Conservation (phyloP, 2,797 vertebrate genomes). For the Phrynocephalus guinanensis region DNA sequence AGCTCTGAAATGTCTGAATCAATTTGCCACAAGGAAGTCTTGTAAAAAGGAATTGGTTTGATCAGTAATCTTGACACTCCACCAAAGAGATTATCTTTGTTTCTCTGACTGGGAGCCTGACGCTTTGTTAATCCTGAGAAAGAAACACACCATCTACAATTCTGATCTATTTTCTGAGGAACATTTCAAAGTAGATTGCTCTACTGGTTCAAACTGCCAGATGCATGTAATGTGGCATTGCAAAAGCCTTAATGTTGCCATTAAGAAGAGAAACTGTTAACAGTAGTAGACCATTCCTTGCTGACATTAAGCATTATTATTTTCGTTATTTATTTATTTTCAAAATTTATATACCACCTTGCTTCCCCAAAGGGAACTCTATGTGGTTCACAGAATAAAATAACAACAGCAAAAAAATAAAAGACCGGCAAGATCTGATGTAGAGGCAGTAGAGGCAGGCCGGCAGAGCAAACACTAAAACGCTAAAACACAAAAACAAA, state of each 20-base stretch:
- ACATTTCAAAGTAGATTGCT: rapidly evolving
- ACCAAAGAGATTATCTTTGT: conserved; percentile 27
- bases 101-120: conserved; percentile 53
- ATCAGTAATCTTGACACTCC: conserved; percentile 51
- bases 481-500: too few species aligned
- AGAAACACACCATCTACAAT: neutral
- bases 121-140: neutral
- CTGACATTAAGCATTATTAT: neutral
- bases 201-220: neutral
- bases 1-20: neutral
- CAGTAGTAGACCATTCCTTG: neutral
- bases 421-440: too few species aligned
- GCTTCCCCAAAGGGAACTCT: too few species aligned
- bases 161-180: neutral
- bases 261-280: neutral
- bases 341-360: too few species aligned
- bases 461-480: too few species aligned
- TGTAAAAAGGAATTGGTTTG: conserved; percentile 51
- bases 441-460: too few species aligned
- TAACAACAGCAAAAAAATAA: too few species aligned
- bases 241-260: neutral
- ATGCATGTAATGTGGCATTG: neutral
- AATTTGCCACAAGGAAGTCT: conserved; percentile 34
- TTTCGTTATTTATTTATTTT: too few species aligned
- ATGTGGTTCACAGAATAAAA: too few species aligned